Percentiles rank a stretch among this genome's conserved stretches.
Conservation (phyloP, 2,113 vertebrate species). For the Sylvietta virens region DNA sequence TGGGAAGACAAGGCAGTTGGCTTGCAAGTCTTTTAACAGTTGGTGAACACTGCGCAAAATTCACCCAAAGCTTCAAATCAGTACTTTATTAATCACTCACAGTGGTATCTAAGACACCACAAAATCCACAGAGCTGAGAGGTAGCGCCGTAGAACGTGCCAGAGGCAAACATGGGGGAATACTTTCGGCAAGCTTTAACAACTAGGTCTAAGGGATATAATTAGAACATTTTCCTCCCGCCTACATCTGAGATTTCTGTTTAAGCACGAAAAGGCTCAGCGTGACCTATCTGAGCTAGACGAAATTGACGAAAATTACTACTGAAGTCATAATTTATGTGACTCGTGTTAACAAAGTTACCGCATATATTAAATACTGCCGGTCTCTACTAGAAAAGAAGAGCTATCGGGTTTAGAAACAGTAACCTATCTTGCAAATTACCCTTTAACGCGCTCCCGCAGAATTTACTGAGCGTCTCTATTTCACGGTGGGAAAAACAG, state of each 20-base stretch:
- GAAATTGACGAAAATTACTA: not conserved
- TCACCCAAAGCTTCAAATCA: not conserved
- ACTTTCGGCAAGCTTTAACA: not conserved
- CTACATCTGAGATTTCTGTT: not conserved
- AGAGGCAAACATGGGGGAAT: not conserved
- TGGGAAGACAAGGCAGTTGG: not conserved
- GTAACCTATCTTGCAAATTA: not conserved
- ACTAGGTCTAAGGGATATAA: not conserved
- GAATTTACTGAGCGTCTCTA: rapidly evolving
- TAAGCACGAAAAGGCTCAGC: not conserved
- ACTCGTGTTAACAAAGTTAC: not conserved
- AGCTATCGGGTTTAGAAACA: not conserved
- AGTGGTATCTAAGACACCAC: not conserved
- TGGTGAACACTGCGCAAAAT: rapidly evolving
- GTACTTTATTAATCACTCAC: not conserved
- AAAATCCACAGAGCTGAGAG: not conserved
- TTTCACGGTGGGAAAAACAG: not conserved
- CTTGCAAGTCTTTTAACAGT: not conserved
- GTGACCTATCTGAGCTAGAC: not conserved
- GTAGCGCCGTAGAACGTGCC: not conserved
- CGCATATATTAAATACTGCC: not conserved
- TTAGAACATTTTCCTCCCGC: slow-evolving; percentile 8
- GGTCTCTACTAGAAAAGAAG: not conserved
- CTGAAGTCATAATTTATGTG: rapidly evolving
- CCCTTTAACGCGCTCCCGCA: rapidly evolving